Conservation (phyloP, 1,140 invertebrate genomes). For the Patella vulgata region DNA sequence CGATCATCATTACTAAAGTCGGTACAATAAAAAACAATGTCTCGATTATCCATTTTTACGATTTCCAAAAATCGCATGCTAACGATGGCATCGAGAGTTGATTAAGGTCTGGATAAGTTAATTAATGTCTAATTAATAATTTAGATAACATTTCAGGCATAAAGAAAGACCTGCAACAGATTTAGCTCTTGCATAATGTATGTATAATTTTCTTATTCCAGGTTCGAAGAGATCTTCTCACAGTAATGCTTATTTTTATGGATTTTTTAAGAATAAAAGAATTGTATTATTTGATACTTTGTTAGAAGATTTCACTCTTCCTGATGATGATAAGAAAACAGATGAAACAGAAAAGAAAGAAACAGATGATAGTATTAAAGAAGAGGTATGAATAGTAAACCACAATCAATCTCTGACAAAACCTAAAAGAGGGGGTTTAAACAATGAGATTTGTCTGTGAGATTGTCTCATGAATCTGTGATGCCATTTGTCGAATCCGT, state of each 20-base stretch:
- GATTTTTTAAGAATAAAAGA: slow-evolving; percentile 95
- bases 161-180: too few relatives aligned
- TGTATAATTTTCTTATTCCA: too few relatives aligned
- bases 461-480: neutral
- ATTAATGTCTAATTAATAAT: too few relatives aligned
- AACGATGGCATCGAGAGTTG: too few relatives aligned
- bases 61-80: too few relatives aligned
- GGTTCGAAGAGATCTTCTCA: slow-evolving; percentile 94
- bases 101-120: too few relatives aligned
- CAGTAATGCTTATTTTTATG: slow-evolving; percentile 99
- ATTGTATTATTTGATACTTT: slow-evolving; percentile 99
- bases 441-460: slow-evolving; percentile 1
- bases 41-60: too few relatives aligned
- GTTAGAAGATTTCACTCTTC: slow-evolving; percentile 74
- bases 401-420: neutral
- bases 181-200: too few relatives aligned
- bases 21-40: too few relatives aligned
- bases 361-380: neutral
- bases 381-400: neutral
- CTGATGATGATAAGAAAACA: slow-evolving; percentile 18
- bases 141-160: too few relatives aligned
- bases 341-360: slow-evolving; percentile 17
- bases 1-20: too few relatives aligned
- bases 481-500: neutral
- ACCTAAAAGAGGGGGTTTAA: neutral